Evolutionary conservation across 2,888 invertebrate species (phyloP), one percentile per base, ranked within the genome.

Genomic region (Lycaena phlaeas): DNA sequence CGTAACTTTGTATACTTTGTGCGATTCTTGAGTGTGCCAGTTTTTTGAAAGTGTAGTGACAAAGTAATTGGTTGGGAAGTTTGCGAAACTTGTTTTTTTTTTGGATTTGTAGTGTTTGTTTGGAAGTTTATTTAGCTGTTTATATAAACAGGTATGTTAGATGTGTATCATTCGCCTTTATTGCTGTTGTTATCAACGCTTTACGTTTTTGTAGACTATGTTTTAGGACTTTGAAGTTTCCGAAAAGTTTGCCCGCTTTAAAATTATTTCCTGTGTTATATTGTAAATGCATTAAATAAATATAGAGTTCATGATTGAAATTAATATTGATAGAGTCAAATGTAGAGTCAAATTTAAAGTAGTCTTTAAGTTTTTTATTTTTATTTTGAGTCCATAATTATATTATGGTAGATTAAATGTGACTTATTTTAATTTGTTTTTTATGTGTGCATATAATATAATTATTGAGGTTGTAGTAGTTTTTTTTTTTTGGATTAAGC

Each of bases 1-100:
- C 36, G 42, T 40, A 41, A 38, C 48, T 34, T 22, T 22, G 40
- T 44, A 40, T 42, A 45, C 39, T 6, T 40, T 43, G 49, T 50
- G 45, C 15, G 45, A 40, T 34, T 36, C 28, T 27, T 31, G 15
- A 10, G 18, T 31, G 12, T 29, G 36, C 34, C 9, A 2, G 22
- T 22, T 9, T 7, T n/a, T 7, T 5, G 22, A 15, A 40, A 17
- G 31, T 17, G 41, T 26, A 14, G 14, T 40, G 40, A 27, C 17
- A 22, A n/a, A n/a, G 5, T 7, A 22, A 22, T 7, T 22, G 5
- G 22, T 22, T 22, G 5, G 22, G 10, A 15, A 26, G 27, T 38
- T 38, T 25, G 11, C 11, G 25, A 31, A 18, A 18, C 25, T 18
- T 28, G 12, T 27, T 34, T n/a, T 25, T 22, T 38, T 27, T 40